Base-by-base conservation (phyloP, 2,113 vertebrate species). In the Callipepla californica region DNA sequence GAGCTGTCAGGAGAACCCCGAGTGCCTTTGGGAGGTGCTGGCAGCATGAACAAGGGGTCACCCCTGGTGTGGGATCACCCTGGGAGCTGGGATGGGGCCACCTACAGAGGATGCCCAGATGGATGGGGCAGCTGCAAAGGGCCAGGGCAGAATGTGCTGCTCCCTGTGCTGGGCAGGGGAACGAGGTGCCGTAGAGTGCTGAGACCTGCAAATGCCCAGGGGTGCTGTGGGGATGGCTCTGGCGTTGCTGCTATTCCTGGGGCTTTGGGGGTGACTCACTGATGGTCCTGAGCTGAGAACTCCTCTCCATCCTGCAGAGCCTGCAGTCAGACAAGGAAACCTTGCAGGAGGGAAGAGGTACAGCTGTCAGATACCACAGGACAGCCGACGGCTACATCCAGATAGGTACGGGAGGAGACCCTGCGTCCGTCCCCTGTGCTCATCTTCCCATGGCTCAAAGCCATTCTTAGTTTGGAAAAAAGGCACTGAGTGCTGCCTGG, bases 271-370 rank as follows among this genome's bases (percentile, higher is more conserved):
- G 7, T 42, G 42, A 13, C 34, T 67, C 55, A 8, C 48, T 21
- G 9, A 18, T 57, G 70, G 65, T 42, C 23, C 93, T 82, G 50
- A 66, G 55, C 38, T 61, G 47, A 80, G 50, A 66, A n/a, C 34
- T 68, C 44, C 25, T 95, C 61, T 96, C 58, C 58, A 58, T 69
- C 92, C 55, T 63, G 12, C 95, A 99, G 99, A 99, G 98, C 59
- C 98, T 99, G 16, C 99, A 99, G 97, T 99, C 98, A 1, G 99
- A 99, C 93, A 99, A 99, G 93, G 99, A 99, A 92, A 98, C 98
- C 58, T 97, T 99, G 96, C 98, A 99, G 75, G 99, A 99, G 90
- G 99, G 98, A 58, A 98, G 98, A 86, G 98, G 98, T 8, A 93
- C 97, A 88, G 98, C 96, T 0, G 97, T 98, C 36, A 98, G 98